phyloP scores from a whole-genome alignment of 2,888 invertebrate genomes.

The Lamproptera curius region DNA sequence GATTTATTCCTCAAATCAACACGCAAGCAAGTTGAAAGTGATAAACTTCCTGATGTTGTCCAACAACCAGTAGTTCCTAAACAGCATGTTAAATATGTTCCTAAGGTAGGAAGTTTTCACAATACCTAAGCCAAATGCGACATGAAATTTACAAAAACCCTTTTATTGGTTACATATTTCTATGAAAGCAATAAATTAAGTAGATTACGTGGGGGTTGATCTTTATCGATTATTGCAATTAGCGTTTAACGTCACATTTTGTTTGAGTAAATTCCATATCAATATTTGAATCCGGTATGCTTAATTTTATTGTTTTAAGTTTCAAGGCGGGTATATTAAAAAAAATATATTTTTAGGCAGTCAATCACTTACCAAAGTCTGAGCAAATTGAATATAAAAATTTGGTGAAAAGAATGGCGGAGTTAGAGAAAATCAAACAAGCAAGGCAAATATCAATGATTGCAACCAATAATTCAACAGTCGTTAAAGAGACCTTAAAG shows the following conservation, averaged over 20 bases:
- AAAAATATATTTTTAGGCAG: slow-evolving; percentile 47
- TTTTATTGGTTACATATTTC: too few relatives aligned
- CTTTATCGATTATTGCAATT: too few relatives aligned
- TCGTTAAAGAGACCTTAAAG: slow-evolving; percentile 54
- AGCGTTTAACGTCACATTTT: too few relatives aligned
- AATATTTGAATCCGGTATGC: too few relatives aligned
- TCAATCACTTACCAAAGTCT: slow-evolving; percentile 67
- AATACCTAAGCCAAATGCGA: too few relatives aligned
- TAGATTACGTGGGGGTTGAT: too few relatives aligned
- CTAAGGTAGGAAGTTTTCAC: slow-evolving; percentile 68
- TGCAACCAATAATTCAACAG: slow-evolving; percentile 32
- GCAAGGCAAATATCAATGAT: slow-evolving; percentile 51
- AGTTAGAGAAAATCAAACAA: slow-evolving; percentile 67
- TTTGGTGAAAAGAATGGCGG: slow-evolving; percentile 69
- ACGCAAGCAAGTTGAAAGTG: slow-evolving; percentile 61
- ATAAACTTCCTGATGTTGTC: slow-evolving; percentile 47
- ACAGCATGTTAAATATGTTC: slow-evolving; percentile 56
- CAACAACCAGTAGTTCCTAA: slow-evolving; percentile 42
- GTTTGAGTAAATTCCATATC: too few relatives aligned
- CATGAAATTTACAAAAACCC: too few relatives aligned
- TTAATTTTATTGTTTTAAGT: too few relatives aligned
- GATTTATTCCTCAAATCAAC: slow-evolving; percentile 66
- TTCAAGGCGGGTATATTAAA: slow-evolving; percentile 2
- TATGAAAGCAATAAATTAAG: too few relatives aligned
- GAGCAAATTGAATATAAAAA: slow-evolving; percentile 71